phyloP scores from a whole-genome alignment of 2,113 vertebrate genomes.

The Circaetus gallicus region DNA sequence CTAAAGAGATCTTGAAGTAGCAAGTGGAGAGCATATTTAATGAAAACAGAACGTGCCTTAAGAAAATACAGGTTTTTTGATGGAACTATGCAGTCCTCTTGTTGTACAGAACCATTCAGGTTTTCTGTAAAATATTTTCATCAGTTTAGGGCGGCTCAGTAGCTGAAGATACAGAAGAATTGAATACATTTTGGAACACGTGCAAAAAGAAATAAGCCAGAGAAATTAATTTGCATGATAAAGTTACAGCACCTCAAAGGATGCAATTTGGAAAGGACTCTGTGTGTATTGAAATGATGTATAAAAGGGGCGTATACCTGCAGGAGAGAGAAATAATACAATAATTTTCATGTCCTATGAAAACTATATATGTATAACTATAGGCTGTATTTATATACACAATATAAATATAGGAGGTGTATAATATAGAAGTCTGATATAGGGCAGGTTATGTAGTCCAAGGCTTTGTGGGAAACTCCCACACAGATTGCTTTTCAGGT shows the following conservation, averaged over 20 bases:
- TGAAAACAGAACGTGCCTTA: background rate
- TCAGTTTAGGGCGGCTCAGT: background rate
- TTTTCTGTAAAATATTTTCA: background rate
- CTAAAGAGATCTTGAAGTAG: background rate
- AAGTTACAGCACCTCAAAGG: background rate
- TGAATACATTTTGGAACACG: background rate
- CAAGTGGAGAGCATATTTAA: background rate
- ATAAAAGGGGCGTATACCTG: background rate
- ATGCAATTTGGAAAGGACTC: background rate
- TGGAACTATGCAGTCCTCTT: background rate
- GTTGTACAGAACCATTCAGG: background rate
- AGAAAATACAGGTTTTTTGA: background rate
- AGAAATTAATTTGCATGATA: background rate
- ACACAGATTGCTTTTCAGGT: background rate
- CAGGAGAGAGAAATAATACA: background rate
- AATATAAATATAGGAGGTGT: background rate
- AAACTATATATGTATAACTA: background rate
- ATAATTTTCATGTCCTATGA: background rate
- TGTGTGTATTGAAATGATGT: background rate
- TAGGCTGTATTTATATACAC: background rate
- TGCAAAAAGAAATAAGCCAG: background rate
- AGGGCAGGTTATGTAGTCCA: background rate
- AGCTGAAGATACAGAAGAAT: background rate
- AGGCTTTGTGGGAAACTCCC: background rate
- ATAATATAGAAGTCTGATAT: background rate